These are phyloP conservation scores for Astreopora myriophthalma DNA, from an alignment of 64 coral and sea anemone genomes.

Conservation along the genomic window DNA sequence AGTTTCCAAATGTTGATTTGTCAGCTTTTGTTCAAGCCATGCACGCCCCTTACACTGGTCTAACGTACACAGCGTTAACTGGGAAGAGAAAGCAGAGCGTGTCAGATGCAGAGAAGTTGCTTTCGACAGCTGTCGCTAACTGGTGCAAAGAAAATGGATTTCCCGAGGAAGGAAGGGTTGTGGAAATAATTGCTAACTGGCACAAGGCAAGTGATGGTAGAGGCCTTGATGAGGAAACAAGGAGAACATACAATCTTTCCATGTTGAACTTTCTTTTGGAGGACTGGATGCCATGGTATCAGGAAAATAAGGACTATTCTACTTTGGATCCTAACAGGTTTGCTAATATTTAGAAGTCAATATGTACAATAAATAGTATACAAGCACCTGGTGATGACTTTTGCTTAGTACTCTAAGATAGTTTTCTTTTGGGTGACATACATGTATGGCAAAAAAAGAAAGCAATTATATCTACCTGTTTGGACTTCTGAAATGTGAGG, in stretches of 20 bases:
- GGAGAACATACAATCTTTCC: slow-evolving; percentile 22
- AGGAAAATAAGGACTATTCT: slow-evolving; percentile 30
- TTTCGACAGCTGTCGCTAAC: slow-evolving; percentile 39
- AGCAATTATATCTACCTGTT: too few species aligned
- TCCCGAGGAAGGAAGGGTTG: slow-evolving; percentile 28
- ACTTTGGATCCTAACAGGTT: slow-evolving; percentile 45
- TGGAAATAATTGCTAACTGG: slow-evolving; percentile 34
- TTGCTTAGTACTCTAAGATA: background rate
- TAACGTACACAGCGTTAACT: slow-evolving; percentile 70
- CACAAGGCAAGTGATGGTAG: slow-evolving; percentile 78
- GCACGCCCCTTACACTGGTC: slow-evolving; percentile 42
- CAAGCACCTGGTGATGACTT: background rate
- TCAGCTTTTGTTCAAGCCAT: slow-evolving; percentile 30
- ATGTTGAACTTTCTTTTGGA: slow-evolving; percentile 53
- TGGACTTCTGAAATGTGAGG: too few species aligned
- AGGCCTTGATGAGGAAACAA: slow-evolving; percentile 48
- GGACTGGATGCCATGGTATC: slow-evolving; percentile 68
- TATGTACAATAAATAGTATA: background rate
- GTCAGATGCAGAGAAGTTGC: slow-evolving; percentile 62
- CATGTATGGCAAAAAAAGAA: too few species aligned
- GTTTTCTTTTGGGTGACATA: too few species aligned
- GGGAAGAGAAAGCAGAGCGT: slow-evolving; percentile 70
- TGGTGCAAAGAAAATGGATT: background rate
- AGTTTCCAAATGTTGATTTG: slow-evolving; percentile 47
- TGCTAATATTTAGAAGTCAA: background rate